A percentile compares a stretch with the other conserved stretches of the same genome.
These are phyloP conservation scores for Troides oblongomaculatus DNA, from an alignment of 2,888 invertebrate genomes.

Conservation along the genomic window DNA sequence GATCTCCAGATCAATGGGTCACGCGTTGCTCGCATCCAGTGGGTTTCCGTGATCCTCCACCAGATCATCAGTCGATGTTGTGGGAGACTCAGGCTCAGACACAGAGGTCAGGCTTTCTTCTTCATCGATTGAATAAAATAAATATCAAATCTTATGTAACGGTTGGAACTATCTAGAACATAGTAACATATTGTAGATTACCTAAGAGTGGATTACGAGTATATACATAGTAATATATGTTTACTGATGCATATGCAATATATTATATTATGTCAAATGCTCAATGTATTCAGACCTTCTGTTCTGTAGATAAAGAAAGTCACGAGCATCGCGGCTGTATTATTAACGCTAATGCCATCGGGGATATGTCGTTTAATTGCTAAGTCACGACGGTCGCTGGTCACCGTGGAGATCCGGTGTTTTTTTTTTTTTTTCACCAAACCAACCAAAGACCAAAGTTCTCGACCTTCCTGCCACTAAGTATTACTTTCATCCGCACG, in stretches of 20 bases:
- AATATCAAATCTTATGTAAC: no score
- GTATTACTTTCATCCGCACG: no score
- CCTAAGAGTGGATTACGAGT: no score
- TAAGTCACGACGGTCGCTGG: constrained; percentile 11
- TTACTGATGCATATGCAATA: not conserved
- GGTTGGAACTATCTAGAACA: no score
- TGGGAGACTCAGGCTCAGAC: no score
- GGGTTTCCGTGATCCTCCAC: no score
- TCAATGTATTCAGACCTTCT: constrained; percentile 1
- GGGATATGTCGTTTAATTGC: constrained; percentile 3
- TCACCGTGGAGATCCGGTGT: not conserved
- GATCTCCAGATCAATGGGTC: no score
- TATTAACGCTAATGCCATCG: constrained; percentile 1
- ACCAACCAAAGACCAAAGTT: not conserved
- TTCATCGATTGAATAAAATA: no score
- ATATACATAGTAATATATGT: not conserved
- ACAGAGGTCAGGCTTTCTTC: no score
- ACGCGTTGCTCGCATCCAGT: no score
- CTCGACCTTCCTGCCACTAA: not conserved
- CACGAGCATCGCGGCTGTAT: constrained; percentile 15
- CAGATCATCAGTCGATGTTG: no score
- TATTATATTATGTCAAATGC: not conserved
- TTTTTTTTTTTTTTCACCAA: not conserved
- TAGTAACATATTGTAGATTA: no score
- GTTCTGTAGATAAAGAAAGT: constrained; percentile 21